Evolutionary conservation across 2,888 invertebrate species (phyloP).

Genomic region (Phyto melanocephala): DNA sequence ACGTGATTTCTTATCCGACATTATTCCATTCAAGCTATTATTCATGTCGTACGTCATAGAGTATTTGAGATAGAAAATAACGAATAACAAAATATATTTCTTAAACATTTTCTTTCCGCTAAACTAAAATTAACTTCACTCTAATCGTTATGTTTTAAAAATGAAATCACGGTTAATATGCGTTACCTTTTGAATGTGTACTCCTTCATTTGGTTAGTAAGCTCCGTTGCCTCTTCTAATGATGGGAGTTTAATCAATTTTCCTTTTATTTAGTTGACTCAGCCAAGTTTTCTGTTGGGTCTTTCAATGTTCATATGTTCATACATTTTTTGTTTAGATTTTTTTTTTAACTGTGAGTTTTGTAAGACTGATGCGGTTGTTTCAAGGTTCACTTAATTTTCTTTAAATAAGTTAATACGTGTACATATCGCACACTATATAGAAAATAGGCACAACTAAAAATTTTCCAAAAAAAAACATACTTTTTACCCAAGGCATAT

Average conservation of each 20-base stretch:
- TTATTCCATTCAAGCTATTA: neutral
- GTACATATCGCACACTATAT: too few relatives aligned
- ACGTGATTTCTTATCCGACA: conserved; percentile 40
- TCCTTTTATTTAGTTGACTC: conserved; percentile 17
- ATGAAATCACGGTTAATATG: conserved; percentile 6
- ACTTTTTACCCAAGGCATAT: too few relatives aligned
- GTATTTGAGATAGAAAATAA: neutral
- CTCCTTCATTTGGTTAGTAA: conserved; percentile 42
- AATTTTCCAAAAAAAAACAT: too few relatives aligned
- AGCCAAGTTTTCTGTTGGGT: neutral
- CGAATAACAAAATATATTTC: neutral
- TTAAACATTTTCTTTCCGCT: conserved; percentile 3
- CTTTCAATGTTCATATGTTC: too few relatives aligned
- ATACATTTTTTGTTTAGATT: too few relatives aligned
- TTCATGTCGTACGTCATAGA: neutral
- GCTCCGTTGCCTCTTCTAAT: conserved; percentile 41
- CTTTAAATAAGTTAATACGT: too few relatives aligned
- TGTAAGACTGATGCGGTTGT: neutral
- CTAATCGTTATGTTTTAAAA: neutral
- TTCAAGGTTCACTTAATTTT: conserved; percentile 32
- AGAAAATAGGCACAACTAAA: too few relatives aligned
- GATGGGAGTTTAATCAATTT: conserved; percentile 20
- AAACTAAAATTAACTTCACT: conserved; percentile 10
- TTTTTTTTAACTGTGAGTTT: neutral
- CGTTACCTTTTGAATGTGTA: conserved; percentile 14